These are phyloP conservation scores for Drosophila birchii DNA, from an alignment of 2,888 invertebrate genomes.

Conservation along the genomic window DNA sequence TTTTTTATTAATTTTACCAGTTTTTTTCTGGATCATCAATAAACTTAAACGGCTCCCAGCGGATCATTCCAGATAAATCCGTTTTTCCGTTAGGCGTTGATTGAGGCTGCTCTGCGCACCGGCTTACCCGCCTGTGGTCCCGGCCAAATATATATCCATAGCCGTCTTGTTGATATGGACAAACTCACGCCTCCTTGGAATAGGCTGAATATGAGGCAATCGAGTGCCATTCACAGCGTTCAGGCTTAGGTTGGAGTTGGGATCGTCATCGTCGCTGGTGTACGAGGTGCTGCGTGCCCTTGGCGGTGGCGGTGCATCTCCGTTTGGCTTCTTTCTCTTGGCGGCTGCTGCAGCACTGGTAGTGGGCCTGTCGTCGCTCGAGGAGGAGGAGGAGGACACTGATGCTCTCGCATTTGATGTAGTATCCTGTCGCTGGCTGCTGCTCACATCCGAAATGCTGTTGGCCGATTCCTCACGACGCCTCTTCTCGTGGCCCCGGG, in stretches of 20 bases:
- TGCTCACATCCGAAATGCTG: slow-evolving; percentile 58
- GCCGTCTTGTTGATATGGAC: slow-evolving; percentile 21
- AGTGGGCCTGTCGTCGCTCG: slow-evolving; percentile 21
- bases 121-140: slow-evolving; percentile 40
- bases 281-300: background rate
- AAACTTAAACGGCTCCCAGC: background rate
- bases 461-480: slow-evolving; percentile 6
- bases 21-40: background rate
- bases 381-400: background rate
- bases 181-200: slow-evolving; percentile 29
- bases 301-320: background rate
- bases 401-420: no score
- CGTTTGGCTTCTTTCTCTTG: slow-evolving; percentile 31
- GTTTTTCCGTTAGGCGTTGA: background rate
- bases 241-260: slow-evolving; percentile 57
- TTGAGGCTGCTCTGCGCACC: no score
- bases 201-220: slow-evolving; percentile 54
- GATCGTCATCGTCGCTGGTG: slow-evolving; percentile 35
- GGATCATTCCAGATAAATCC: slow-evolving; percentile 1
- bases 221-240: slow-evolving; percentile 73
- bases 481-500: slow-evolving; percentile 1
- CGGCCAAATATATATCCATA: slow-evolving; percentile 41
- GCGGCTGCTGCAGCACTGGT: slow-evolving; percentile 15
- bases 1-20: background rate
- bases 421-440: slow-evolving; percentile 16